phyloP scores from a whole-genome alignment of 1,140 invertebrate genomes.

The Micrasema minimum region DNA sequence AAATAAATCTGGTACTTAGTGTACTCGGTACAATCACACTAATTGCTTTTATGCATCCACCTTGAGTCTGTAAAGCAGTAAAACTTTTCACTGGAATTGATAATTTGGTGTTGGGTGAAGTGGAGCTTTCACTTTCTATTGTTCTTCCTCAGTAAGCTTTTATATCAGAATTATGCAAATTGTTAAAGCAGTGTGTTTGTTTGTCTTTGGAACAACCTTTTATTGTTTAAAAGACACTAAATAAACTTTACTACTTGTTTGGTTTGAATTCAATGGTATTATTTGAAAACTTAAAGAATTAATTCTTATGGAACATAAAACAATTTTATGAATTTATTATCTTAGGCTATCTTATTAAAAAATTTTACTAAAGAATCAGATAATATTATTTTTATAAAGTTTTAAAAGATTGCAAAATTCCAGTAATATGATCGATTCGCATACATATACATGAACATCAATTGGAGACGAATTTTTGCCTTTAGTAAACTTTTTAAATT shows the following conservation, averaged over 20 bases:
- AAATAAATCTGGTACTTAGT: slow-evolving; percentile 32
- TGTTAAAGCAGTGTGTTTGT: slow-evolving; percentile 21
- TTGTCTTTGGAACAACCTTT: slow-evolving; percentile 34
- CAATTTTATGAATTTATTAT: too few species aligned
- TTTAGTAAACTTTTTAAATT: too few species aligned
- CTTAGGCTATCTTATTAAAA: too few species aligned
- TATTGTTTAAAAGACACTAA: slow-evolving; percentile 25
- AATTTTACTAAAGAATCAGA: too few species aligned
- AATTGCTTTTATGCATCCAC: slow-evolving; percentile 37
- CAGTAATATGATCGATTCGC: too few species aligned
- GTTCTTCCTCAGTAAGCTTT: slow-evolving; percentile 19
- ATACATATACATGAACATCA: too few species aligned
- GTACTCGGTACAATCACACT: slow-evolving; percentile 23
- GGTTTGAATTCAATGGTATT: slow-evolving; percentile 9
- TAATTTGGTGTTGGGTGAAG: slow-evolving; percentile 30
- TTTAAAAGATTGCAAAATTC: too few species aligned
- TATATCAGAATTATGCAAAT: slow-evolving; percentile 37
- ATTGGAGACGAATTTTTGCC: too few species aligned
- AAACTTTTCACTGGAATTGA: slow-evolving; percentile 33
- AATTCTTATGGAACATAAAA: slow-evolving; percentile 2
- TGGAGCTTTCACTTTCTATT: slow-evolving; percentile 26
- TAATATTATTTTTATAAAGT: too few species aligned
- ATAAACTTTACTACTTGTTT: slow-evolving; percentile 11
- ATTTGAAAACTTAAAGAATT: slow-evolving; percentile 2
- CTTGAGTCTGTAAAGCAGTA: slow-evolving; percentile 21